Evolutionary conservation across 2,113 vertebrate genomes (phyloP), one percentile per base, ranked within the genome.

Genomic region (Tauraco erythrolophus): DNA sequence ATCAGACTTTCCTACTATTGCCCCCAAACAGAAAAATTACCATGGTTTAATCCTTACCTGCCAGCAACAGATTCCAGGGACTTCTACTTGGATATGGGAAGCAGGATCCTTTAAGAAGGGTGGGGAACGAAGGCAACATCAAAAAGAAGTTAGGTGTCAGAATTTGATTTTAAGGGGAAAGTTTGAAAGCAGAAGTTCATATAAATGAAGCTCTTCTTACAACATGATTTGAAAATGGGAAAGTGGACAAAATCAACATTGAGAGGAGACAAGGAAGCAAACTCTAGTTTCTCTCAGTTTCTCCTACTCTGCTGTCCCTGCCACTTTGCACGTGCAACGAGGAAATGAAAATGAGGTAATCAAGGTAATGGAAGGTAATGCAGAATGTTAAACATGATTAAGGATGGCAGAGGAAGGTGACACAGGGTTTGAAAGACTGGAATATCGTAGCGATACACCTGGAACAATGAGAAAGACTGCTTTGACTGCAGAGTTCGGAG

Each of bases 71-170:
- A 82, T 95, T 89, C 96, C 96, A 43, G 81, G 92, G 84, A 92
- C 94, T 93, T 93, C 95, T 91, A 94, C 81, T 96, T 94, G 94
- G 65, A 69, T 91, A 96, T 95, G 65, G 81, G 61, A 91, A 96
- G 94, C 96, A 96, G 87, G 92, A 94, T 89, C 94, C 97, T 97
- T 97, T 69, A 76, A 90, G 92, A 92, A 93, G 96, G 92, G 82
- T 78, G 92, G 88, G 90, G 90, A 96, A 93, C 0, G 89, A 96
- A 97, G 96, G 97, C 90, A 96, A 96, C 75, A 92, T 94, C 84
- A 91, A 85, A 96, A 72, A 94, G 37, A 96, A 87, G 84, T 96
- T 94, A 97, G 53, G 74, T 14, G 39, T 93, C 93, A 96, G 95
- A 96, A 96, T 89, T 76, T 33, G 50, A 58, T 62, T 64, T 58